Evolutionary conservation across 2,797 vertebrate species (phyloP).

Genomic region (Catostomus latipinnis): DNA sequence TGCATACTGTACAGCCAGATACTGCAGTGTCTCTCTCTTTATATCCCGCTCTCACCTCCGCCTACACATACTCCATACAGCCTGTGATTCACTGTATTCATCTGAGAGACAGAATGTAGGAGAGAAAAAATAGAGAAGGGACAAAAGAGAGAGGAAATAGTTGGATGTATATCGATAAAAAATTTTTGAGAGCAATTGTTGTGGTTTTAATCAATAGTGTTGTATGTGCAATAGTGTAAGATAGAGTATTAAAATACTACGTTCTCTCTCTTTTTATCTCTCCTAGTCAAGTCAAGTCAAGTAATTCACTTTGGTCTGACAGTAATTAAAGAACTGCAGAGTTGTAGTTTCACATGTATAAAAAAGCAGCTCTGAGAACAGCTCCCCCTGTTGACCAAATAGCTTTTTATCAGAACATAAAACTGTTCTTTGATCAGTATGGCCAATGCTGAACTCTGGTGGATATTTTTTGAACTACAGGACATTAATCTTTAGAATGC

Average conservation of each 20-base stretch:
- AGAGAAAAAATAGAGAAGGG: not conserved
- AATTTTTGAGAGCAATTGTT: no score
- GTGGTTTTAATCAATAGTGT: not conserved
- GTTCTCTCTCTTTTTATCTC: not conserved
- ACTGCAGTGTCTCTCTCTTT: slow-evolving; percentile 3
- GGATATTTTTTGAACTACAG: slow-evolving; percentile 28
- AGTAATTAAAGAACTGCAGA: not conserved
- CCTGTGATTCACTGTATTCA: slow-evolving; percentile 19
- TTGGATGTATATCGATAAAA: no score
- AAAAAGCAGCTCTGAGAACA: slow-evolving; percentile 6
- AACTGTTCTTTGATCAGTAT: not conserved
- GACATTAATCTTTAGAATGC: not conserved
- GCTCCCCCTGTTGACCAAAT: not conserved
- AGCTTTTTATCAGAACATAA: slow-evolving; percentile 1
- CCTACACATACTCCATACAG: slow-evolving; percentile 44
- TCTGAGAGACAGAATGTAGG: slow-evolving; percentile 4
- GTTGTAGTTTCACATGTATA: not conserved
- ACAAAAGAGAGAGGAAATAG: not conserved
- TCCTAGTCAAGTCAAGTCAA: not conserved
- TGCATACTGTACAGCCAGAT: not conserved
- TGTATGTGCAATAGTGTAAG: not conserved
- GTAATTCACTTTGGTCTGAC: not conserved
- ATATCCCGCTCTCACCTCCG: slow-evolving; percentile 33
- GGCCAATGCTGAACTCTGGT: slow-evolving; percentile 28
- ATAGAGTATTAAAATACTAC: not conserved